Evolutionary conservation across 2,888 invertebrate species (phyloP).

Genomic region (Plemyria rubiginata): DNA sequence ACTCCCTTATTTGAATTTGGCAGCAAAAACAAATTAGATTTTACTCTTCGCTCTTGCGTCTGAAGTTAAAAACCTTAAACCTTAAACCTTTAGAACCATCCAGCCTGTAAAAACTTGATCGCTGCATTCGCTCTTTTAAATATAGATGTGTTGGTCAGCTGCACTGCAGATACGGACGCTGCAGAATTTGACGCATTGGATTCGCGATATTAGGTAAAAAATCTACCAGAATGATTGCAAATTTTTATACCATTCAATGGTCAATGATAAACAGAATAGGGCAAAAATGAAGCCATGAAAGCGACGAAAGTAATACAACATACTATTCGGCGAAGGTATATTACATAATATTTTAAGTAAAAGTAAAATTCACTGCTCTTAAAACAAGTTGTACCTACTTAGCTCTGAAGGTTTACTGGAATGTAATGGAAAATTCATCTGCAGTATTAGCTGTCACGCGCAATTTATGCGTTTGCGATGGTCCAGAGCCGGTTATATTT

Average conservation of each 20-base stretch:
- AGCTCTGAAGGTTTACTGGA: slow-evolving; percentile 5
- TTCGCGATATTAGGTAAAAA: not conserved
- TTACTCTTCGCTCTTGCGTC: not conserved
- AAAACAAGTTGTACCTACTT: not conserved
- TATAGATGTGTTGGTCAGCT: slow-evolving; percentile 25
- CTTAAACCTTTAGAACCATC: not conserved
- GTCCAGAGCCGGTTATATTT: slow-evolving; percentile 48
- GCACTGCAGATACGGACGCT: slow-evolving; percentile 29
- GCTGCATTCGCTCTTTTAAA: slow-evolving; percentile 7
- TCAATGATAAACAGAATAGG: too few species aligned
- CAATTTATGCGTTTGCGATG: slow-evolving; percentile 49
- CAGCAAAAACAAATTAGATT: not conserved
- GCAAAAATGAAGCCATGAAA: too few species aligned
- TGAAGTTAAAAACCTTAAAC: slow-evolving; percentile 3
- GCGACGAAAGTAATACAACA: too few species aligned
- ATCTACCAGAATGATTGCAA: too few species aligned
- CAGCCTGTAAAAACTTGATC: not conserved
- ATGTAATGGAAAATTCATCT: slow-evolving; percentile 20
- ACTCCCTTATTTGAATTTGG: too few species aligned
- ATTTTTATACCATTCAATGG: too few species aligned
- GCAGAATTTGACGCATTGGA: slow-evolving; percentile 25
- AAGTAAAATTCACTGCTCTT: too few species aligned
- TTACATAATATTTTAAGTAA: too few species aligned
- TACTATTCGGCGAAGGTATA: too few species aligned
- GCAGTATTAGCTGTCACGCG: slow-evolving; percentile 30